These are phyloP conservation scores for Deladenus siricidicola DNA, from an alignment of 2,888 invertebrate species.

Conservation along the genomic window DNA sequence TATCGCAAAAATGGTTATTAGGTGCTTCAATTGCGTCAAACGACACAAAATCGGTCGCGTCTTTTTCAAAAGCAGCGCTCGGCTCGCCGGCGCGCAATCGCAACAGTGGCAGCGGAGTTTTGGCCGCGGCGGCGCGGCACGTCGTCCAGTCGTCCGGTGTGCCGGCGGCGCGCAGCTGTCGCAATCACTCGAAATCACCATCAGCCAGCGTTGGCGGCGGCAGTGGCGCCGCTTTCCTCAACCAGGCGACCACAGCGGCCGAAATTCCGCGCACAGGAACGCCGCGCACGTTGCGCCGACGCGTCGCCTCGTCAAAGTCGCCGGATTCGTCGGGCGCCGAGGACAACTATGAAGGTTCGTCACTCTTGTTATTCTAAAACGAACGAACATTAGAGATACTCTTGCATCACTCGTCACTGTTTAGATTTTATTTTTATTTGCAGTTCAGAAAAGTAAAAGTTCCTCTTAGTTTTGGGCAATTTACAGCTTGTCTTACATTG, in stretches of 20 bases:
- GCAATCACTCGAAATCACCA: not conserved
- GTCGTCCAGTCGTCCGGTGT: not conserved
- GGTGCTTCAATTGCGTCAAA: not conserved
- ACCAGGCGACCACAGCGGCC: not conserved
- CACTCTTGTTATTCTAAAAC: no score
- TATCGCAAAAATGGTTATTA: no score
- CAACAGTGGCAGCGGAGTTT: not conserved
- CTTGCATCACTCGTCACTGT: no score
- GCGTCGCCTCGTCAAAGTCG: not conserved
- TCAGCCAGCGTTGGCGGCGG: not conserved
- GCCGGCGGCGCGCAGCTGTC: not conserved
- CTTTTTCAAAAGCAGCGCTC: not conserved
- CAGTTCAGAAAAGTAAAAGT: no score
- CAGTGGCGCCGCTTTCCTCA: not conserved
- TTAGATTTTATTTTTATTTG: no score
- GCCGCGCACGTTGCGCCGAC: not conserved
- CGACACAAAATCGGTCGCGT: not conserved
- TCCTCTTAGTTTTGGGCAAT: no score
- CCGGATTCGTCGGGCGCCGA: not conserved
- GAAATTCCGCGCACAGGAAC: not conserved
- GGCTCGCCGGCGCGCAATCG: slow-evolving; percentile 1
- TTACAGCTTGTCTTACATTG: no score
- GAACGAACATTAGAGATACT: not conserved
- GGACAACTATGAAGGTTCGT: slow-evolving; percentile 4
- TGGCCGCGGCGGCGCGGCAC: not conserved